Base-by-base conservation (phyloP, 2,888 invertebrate genomes). In the Pyrochroa serraticornis region DNA sequence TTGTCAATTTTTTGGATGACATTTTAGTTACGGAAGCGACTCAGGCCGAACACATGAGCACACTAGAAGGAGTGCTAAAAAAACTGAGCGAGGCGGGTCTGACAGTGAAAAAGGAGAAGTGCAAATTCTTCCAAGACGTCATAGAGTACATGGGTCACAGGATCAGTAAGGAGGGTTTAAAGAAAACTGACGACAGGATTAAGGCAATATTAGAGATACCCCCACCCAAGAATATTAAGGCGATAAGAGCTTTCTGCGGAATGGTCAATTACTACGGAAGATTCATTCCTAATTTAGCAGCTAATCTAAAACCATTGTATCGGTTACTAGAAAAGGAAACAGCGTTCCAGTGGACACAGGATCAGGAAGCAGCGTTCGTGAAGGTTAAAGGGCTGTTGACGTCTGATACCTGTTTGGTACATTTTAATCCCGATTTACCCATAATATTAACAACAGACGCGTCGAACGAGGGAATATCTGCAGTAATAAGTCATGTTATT, bases 1-100 rank as follows among this genome's bases (percentile, higher is more conserved):
- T 70, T n/a, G 68, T 59, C 22, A 64, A 63, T 63, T 76, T 70
- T 58, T 55, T 71, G 12, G 73, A 76, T 46, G 76, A 74, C 35
- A 66, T 75, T 33, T 46, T 72, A 6, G 62, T 75, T 1, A 71
- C 71, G 5, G 71, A 70, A 1, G 51, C 58, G 22, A 65, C 53
- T 9, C 49, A 50, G 5, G 46, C 58, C 30, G 52, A 70, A 31
- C 71, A 73, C 57, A 9, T 54, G 8, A 31, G 66, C 14, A 66
- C 63, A 13, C 53, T 74, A 10, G 51, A 63, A 34, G 35, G 42
- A 33, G 71, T 75, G 5, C 62, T 74, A 1, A 37, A 45, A 2
- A 68, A 58, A 32, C 64, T 62, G 12, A 49, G 35, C 9, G 57
- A 70, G 3, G 64, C 69, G 33, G 72, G 71, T 3, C 62, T 72